Evolutionary conservation across 1,140 invertebrate genomes (phyloP), one percentile per base, ranked within the genome.

Genomic region (Catajapyx aquilonaris): DNA sequence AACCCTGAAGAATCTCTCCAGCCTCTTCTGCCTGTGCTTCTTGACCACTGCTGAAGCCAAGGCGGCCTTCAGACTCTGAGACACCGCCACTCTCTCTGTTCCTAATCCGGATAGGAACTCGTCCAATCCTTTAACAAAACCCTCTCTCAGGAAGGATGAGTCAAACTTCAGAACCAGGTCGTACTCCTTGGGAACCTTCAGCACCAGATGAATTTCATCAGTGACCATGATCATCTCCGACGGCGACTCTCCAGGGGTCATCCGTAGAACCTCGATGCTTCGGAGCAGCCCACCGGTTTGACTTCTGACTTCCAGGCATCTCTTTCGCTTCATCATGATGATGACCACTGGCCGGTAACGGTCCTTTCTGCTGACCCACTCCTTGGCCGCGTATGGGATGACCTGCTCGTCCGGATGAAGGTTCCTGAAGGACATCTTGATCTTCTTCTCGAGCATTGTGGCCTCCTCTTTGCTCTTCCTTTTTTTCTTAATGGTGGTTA

Each of bases 151-250:
- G 31, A 45, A 48, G 4, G 45, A 34, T 11, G 42, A 47, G 21
- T 56, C 54, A 40, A 62, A 63, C 35, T 54, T 48, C n/a, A 62
- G 21, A n/a, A 56, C 43, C 32, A 60, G 47, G 50, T 76, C 73
- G 48, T 74, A 72, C 49, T 71, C 69, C 42, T 66, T 61, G 0
- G 59, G 54, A 13, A 68, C 55, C 38, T 62, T 60, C 10, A 75
- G 47, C 17, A 68, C 41, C 0, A 71, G 15, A 39, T 61, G 59
- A 9, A 56, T 49, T 9, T 57, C 57, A 46, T 69, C 63, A 34
- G 54, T 57, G 7, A 51, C 46, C 4, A 47, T 41, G 34, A 49
- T 46, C n/a, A 59, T 35, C 22, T 54, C 38, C 17, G 49, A 15
- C 2, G 19, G 5, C 28, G 1, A 4, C 16, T 35, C 11, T 31